A percentile compares a stretch with the other conserved stretches of the same genome.
These are phyloP conservation scores for Pseudomyrmex sp. DNA, from an alignment of 1,140 invertebrate genomes.

Conservation along the genomic window DNA sequence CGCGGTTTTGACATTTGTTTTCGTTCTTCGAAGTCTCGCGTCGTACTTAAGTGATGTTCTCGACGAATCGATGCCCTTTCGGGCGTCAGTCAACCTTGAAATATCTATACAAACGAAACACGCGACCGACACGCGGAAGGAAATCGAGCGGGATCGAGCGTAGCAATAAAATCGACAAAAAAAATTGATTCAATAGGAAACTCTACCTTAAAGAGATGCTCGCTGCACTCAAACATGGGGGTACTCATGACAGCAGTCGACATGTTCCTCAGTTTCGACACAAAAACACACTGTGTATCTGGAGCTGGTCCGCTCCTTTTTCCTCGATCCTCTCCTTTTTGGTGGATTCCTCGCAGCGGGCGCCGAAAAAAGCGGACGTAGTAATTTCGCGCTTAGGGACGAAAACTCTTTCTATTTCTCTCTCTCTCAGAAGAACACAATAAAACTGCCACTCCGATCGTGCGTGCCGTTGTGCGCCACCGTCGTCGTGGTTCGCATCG, in stretches of 20 bases:
- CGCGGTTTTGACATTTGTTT: too few relatives aligned
- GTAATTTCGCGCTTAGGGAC: neutral
- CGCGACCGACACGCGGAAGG: neutral
- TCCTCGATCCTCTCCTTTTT: slow-evolving; percentile 19
- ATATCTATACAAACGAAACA: neutral
- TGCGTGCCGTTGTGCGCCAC: slow-evolving; percentile 32
- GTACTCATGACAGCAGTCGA: slow-evolving; percentile 83
- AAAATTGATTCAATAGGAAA: too few relatives aligned
- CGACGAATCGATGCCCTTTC: too few relatives aligned
- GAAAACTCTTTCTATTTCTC: slow-evolving; percentile 13
- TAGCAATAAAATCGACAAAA: too few relatives aligned
- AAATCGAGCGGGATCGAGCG: neutral
- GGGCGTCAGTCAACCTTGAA: too few relatives aligned
- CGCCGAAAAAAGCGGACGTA: neutral
- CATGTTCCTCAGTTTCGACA: slow-evolving; percentile 74
- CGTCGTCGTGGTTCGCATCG: slow-evolving; percentile 61
- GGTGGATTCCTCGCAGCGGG: neutral
- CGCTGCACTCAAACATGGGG: slow-evolving; percentile 81
- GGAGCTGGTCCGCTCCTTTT: neutral
- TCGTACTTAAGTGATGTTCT: too few relatives aligned
- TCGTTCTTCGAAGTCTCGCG: too few relatives aligned
- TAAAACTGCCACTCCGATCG: slow-evolving; percentile 76
- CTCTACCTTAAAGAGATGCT: slow-evolving; percentile 80
- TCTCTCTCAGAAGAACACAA: slow-evolving; percentile 65
- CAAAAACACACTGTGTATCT: slow-evolving; percentile 65